These are phyloP conservation scores for Miltochrista miniata DNA, from an alignment of 2,888 invertebrate genomes.

Conservation along the genomic window DNA sequence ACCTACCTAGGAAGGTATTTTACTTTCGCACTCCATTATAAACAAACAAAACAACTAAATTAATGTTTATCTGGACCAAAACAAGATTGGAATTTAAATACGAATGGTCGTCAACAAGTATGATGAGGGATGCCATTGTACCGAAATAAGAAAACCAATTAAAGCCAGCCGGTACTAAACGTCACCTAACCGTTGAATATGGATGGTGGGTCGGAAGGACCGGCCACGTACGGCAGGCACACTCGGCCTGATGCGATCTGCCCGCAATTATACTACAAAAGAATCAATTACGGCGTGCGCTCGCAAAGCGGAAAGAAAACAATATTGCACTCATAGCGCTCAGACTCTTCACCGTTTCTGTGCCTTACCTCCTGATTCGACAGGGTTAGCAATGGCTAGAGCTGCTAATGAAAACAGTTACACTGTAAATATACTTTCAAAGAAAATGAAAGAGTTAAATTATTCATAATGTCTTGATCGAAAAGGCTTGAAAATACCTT, in stretches of 20 bases:
- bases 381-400: slow-evolving; percentile 40
- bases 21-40: neutral
- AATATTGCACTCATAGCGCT: slow-evolving; percentile 68
- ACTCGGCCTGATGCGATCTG: slow-evolving; percentile 57
- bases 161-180: slow-evolving; percentile 50
- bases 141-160: slow-evolving; percentile 64
- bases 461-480: no score
- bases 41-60: slow-evolving; percentile 20
- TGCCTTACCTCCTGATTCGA: slow-evolving; percentile 52
- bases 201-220: slow-evolving; percentile 41
- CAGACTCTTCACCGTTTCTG: slow-evolving; percentile 65
- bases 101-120: slow-evolving; percentile 24
- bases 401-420: slow-evolving; percentile 6
- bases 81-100: slow-evolving; percentile 14
- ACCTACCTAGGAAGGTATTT: no score
- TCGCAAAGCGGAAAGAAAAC: slow-evolving; percentile 64
- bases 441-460: neutral
- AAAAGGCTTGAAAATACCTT: no score
- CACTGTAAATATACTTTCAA: neutral
- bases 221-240: slow-evolving; percentile 35
- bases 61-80: neutral
- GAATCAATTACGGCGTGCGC: slow-evolving; percentile 71
- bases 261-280: slow-evolving; percentile 73
- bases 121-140: slow-evolving; percentile 42
- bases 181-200: slow-evolving; percentile 64